Evolutionary conservation across 1,140 invertebrate species (phyloP).

Genomic region (Musca vetustissima): DNA sequence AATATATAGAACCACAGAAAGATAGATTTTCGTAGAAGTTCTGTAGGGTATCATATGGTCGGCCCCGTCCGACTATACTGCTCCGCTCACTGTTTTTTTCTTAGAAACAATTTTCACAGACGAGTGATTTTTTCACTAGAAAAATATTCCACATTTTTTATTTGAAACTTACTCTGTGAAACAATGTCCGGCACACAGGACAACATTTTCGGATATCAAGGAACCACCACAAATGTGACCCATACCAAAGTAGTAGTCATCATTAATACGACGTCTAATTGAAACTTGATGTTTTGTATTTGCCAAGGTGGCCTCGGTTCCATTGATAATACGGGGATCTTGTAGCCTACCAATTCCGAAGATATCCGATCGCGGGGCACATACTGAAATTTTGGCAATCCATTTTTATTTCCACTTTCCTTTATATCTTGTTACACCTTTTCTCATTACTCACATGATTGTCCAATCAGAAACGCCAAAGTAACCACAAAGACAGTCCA

Average conservation of each 20-base stretch:
- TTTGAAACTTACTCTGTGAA: slow-evolving; percentile 48
- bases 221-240: slow-evolving; percentile 54
- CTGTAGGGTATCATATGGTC: too few species aligned
- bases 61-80: too few species aligned
- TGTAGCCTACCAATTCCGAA: not conserved
- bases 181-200: slow-evolving; percentile 58
- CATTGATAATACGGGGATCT: slow-evolving; percentile 43
- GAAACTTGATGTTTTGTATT: slow-evolving; percentile 50
- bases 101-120: too few species aligned
- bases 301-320: slow-evolving; percentile 38
- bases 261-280: slow-evolving; percentile 37
- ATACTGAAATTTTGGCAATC: slow-evolving; percentile 1
- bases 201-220: slow-evolving; percentile 47
- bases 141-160: not conserved
- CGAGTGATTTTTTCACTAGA: not conserved
- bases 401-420: not conserved
- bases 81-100: too few species aligned
- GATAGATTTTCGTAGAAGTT: too few species aligned
- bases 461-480: too few species aligned
- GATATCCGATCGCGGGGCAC: not conserved
- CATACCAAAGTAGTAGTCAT: slow-evolving; percentile 46
- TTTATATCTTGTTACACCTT: too few species aligned
- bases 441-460: too few species aligned
- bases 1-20: too few species aligned
- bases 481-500: too few species aligned